phyloP scores from a whole-genome alignment of 2,888 invertebrate species.

The Nyleta sp. region DNA sequence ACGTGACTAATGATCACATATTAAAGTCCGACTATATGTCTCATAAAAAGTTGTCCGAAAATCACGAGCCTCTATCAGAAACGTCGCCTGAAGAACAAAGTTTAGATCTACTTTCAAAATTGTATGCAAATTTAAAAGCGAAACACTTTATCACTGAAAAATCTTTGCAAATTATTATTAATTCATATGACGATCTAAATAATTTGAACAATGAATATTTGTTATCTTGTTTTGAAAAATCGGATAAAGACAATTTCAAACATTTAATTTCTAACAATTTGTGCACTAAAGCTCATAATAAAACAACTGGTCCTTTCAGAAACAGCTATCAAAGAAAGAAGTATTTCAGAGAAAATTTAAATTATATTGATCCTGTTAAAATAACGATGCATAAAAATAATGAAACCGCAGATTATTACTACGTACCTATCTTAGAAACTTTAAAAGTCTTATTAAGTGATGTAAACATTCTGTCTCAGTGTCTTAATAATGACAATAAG shows the following conservation, averaged over 20 bases:
- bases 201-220: constrained; percentile 24
- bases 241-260: not conserved
- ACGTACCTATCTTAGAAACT: constrained; percentile 7
- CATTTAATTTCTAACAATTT: not conserved
- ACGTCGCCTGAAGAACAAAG: constrained; percentile 10
- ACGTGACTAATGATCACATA: too few relatives aligned
- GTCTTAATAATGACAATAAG: constrained; percentile 9
- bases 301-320: not conserved
- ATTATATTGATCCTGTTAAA: constrained; percentile 3
- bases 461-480: not conserved
- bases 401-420: not conserved
- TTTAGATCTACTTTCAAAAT: constrained; percentile 12
- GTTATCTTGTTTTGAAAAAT: not conserved
- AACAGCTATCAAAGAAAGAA: not conserved
- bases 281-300: not conserved
- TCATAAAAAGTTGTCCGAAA: too few relatives aligned
- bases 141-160: constrained; percentile 18
- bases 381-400: not conserved
- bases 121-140: constrained; percentile 19
- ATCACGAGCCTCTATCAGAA: not conserved
- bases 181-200: constrained; percentile 23
- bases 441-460: not conserved
- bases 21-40: too few relatives aligned
- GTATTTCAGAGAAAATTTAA: not conserved
- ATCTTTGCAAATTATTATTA: constrained; percentile 15